Conservation (phyloP, 2,113 vertebrate genomes). For the Podilymbus podiceps region DNA sequence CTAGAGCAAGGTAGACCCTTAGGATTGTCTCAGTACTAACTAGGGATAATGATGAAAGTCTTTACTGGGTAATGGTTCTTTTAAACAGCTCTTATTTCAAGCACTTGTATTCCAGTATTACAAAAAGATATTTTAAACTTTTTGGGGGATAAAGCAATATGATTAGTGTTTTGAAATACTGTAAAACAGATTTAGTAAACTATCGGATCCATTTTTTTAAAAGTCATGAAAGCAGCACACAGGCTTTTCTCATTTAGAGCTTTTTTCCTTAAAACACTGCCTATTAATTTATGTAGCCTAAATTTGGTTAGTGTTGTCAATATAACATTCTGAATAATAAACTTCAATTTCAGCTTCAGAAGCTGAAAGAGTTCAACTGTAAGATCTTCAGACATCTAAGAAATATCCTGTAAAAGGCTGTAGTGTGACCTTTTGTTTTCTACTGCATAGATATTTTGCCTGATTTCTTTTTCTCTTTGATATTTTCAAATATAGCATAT, state of each 20-base stretch:
- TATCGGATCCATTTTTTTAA: background rate
- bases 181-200: background rate
- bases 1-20: background rate
- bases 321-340: background rate
- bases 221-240: background rate
- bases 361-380: background rate
- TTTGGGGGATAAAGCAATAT: background rate
- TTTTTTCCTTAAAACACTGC: background rate
- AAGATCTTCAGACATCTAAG: background rate
- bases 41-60: background rate
- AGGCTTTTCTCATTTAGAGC: background rate
- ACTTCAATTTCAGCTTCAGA: background rate
- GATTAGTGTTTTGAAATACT: background rate
- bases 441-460: background rate
- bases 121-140: background rate
- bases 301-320: background rate
- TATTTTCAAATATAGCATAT: background rate
- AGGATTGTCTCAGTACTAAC: background rate
- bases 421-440: background rate
- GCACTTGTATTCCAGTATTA: background rate
- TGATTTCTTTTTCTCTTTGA: background rate
- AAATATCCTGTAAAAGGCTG: background rate
- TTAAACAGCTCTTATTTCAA: background rate
- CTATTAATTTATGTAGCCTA: background rate
- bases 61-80: background rate